phyloP scores from a whole-genome alignment of 2,113 vertebrate species.

The Chionis minor region DNA sequence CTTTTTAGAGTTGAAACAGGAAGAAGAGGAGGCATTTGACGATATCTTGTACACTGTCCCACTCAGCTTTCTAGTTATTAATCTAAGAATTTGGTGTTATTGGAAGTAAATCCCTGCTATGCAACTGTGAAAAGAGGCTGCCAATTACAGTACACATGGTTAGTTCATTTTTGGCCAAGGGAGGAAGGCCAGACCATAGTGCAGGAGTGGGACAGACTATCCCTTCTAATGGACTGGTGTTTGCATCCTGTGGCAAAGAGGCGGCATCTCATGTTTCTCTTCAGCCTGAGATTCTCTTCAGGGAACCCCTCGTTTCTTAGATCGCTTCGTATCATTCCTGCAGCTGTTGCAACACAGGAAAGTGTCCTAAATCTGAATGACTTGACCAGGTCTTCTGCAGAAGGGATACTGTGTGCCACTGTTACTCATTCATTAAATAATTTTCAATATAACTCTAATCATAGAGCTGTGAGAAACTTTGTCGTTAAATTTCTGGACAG shows the following conservation, averaged over 20 bases:
- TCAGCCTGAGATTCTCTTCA: conserved; percentile 1
- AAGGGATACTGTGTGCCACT: background rate
- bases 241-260: background rate
- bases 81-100: background rate
- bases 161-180: background rate
- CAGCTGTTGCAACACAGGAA: conserved; percentile 24
- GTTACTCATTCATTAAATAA: background rate
- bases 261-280: conserved; percentile 18
- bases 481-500: background rate
- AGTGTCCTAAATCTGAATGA: background rate
- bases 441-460: background rate
- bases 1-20: background rate
- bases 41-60: background rate
- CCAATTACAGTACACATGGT: background rate
- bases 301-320: background rate
- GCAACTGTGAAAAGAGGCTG: background rate
- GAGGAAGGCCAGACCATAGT: background rate
- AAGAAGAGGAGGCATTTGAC: background rate
- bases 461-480: background rate
- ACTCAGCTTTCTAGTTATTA: background rate
- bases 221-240: background rate
- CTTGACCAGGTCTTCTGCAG: conserved; percentile 6
- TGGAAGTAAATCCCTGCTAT: background rate
- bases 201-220: background rate
- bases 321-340: background rate